These are phyloP conservation scores for Acrocephalus scirpaceus DNA, from an alignment of 2,797 vertebrate genomes.

Conservation along the genomic window DNA sequence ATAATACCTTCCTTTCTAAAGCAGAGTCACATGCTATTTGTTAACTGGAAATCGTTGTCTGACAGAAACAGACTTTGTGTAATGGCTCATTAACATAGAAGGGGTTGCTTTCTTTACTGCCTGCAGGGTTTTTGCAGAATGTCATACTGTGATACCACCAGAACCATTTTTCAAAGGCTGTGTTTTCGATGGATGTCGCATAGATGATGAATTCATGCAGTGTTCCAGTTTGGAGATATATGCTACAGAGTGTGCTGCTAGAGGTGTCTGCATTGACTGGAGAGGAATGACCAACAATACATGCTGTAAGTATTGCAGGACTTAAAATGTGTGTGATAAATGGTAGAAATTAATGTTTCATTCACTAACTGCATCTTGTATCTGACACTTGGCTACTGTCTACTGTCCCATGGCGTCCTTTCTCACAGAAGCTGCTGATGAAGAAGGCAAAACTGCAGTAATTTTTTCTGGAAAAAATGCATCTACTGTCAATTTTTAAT, in stretches of 20 bases:
- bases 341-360: background rate
- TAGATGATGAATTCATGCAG: background rate
- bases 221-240: slow-evolving; percentile 78
- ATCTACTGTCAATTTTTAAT: background rate
- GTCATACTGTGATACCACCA: slow-evolving; percentile 66
- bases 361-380: background rate
- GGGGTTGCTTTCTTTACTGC: background rate
- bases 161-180: slow-evolving; percentile 71
- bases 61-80: background rate
- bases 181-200: slow-evolving; percentile 71
- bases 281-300: slow-evolving; percentile 58
- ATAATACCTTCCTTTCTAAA: background rate
- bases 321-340: background rate
- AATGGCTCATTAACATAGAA: background rate
- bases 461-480: background rate
- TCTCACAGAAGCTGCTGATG: background rate
- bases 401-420: background rate
- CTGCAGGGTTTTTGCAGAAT: slow-evolving; percentile 69
- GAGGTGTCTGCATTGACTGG: slow-evolving; percentile 76
- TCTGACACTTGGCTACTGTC: background rate
- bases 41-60: background rate
- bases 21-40: background rate
- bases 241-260: slow-evolving; percentile 67
- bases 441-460: background rate
- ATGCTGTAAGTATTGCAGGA: slow-evolving; percentile 73